Evolutionary conservation across 2,888 invertebrate species (phyloP).

Genomic region (Tenodera sinensis): DNA sequence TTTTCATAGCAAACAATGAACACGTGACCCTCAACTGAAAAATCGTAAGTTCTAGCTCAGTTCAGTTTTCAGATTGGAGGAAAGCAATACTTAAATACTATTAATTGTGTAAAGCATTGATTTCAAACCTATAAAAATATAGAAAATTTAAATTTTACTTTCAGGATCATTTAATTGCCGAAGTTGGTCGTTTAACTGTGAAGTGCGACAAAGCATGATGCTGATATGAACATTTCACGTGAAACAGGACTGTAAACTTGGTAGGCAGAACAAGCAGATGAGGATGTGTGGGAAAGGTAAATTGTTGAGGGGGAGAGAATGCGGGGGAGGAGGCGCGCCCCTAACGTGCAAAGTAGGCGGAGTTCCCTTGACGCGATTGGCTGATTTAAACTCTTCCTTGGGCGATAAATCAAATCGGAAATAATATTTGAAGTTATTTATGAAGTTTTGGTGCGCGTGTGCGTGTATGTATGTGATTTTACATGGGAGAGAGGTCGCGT

Average conservation of each 20-base stretch:
- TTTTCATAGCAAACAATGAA: too few species aligned
- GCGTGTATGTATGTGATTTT: background rate
- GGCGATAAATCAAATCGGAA: conserved; percentile 19
- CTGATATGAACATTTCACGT: too few species aligned
- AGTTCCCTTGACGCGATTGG: conserved; percentile 15
- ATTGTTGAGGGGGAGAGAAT: background rate
- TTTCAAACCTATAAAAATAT: too few species aligned
- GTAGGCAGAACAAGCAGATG: background rate
- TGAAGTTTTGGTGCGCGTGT: conserved; percentile 7
- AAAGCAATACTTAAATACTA: too few species aligned
- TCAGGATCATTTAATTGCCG: too few species aligned
- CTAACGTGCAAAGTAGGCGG: conserved; percentile 24
- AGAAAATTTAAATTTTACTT: too few species aligned
- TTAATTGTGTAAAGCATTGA: too few species aligned
- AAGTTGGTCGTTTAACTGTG: too few species aligned
- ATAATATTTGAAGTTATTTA: conserved; percentile 22
- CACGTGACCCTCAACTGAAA: too few species aligned
- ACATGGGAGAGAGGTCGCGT: background rate
- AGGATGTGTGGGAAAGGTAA: background rate
- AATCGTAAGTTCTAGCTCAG: too few species aligned
- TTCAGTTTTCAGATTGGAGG: too few species aligned
- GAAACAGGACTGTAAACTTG: background rate
- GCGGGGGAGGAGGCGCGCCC: background rate
- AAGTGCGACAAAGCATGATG: too few species aligned
- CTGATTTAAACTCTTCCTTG: conserved; percentile 23